phyloP scores from a whole-genome alignment of 1,140 invertebrate genomes.

The Zaprionus capensis region DNA sequence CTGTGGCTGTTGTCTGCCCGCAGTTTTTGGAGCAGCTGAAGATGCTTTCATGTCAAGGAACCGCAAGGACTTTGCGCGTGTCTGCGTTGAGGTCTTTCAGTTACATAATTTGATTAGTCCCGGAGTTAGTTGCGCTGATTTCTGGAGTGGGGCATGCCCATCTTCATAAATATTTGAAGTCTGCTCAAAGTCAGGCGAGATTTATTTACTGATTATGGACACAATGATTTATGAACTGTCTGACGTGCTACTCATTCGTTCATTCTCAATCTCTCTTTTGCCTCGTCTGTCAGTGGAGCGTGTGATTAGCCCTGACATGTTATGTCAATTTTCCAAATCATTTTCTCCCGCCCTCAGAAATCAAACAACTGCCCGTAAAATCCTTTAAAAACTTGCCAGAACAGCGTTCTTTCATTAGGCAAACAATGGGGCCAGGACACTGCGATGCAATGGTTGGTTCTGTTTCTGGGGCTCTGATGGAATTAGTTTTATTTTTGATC shows the following conservation, averaged over 20 bases:
- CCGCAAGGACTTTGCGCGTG: constrained; percentile 12
- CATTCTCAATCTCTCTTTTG: not conserved
- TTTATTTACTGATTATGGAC: constrained; percentile 58
- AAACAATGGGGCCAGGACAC: constrained; percentile 61
- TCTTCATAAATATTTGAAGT: constrained; percentile 73
- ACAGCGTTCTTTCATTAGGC: constrained; percentile 80
- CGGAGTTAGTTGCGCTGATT: constrained; percentile 48
- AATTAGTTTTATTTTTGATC: constrained; percentile 78
- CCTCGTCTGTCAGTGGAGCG: constrained; percentile 55
- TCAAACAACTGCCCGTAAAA: constrained; percentile 66
- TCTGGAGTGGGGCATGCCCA: constrained; percentile 30
- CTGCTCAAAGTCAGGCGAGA: constrained; percentile 34
- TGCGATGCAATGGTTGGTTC: constrained; percentile 8
- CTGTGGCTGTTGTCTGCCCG: constrained; percentile 8
- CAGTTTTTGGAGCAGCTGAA: constrained; percentile 26
- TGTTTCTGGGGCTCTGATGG: constrained; percentile 57
- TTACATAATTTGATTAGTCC: constrained; percentile 78
- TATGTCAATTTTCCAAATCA: constrained; percentile 79
- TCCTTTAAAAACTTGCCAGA: constrained; percentile 77
- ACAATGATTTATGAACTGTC: constrained; percentile 77
- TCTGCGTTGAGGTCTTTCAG: constrained; percentile 55
- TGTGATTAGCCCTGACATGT: constrained; percentile 77
- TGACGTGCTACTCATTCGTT: not conserved
- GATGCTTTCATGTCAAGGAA: constrained; percentile 34
- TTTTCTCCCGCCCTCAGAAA: constrained; percentile 51